Conservation (phyloP, 2,797 vertebrate genomes). For the Hemitrygon akajei region DNA sequence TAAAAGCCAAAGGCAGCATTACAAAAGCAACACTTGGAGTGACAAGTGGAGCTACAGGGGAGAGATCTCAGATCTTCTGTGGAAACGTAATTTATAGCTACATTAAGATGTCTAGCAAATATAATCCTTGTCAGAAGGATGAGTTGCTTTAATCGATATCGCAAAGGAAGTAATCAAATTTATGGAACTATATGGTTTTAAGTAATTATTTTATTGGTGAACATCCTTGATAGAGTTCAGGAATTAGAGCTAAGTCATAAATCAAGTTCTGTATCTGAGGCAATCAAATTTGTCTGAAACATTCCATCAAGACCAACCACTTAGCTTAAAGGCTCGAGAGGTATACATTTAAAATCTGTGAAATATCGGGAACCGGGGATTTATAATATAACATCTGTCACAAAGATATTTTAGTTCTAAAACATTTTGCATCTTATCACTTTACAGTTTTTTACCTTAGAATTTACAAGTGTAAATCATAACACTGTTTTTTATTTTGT, state of each 20-base stretch:
- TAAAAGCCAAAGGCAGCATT: neutral
- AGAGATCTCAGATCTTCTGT: neutral
- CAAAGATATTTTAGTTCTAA: neutral
- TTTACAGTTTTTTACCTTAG: neutral
- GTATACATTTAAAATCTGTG: neutral
- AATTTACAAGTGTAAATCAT: neutral
- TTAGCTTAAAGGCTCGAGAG: neutral
- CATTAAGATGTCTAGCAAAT: neutral
- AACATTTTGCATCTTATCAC: neutral
- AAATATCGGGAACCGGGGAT: neutral
- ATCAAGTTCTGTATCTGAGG: neutral
- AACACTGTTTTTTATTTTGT: neutral
- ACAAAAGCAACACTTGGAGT: neutral
- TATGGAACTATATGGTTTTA: neutral
- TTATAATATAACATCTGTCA: neutral
- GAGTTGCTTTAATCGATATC: neutral
- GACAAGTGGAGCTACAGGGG: neutral
- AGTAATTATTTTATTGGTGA: neutral
- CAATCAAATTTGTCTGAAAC: constrained; percentile 16
- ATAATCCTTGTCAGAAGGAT: neutral
- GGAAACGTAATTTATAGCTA: neutral
- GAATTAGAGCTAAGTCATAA: neutral
- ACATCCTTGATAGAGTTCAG: neutral
- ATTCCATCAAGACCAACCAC: neutral
- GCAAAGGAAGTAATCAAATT: constrained; percentile 9